A percentile compares a stretch with the other conserved stretches of the same genome.
phyloP scores from a whole-genome alignment of 2,113 vertebrate genomes.

The Mustelus asterias region DNA sequence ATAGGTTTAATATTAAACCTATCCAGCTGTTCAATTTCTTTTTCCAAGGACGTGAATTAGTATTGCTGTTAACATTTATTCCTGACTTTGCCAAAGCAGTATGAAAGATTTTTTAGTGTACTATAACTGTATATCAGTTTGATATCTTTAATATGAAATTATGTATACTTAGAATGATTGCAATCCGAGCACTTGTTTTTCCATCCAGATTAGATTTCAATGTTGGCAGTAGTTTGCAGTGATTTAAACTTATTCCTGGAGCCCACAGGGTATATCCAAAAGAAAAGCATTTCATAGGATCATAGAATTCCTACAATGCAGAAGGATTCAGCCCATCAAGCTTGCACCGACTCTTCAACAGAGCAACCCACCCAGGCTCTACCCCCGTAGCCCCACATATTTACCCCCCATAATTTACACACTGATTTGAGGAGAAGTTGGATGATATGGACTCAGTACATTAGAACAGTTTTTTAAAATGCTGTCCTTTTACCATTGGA shows the following conservation, averaged over 20 bases:
- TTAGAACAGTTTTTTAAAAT: not conserved
- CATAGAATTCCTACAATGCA: no score
- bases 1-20: not conserved
- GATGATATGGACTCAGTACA: not conserved
- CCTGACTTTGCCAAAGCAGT: not conserved
- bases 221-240: not conserved
- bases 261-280: not conserved
- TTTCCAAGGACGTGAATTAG: not conserved
- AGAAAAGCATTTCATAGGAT: no score
- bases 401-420: no score
- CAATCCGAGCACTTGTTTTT: not conserved
- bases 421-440: not conserved
- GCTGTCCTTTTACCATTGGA: not conserved
- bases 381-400: no score
- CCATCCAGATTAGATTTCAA: not conserved
- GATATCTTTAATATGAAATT: conserved; percentile 10
- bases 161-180: not conserved
- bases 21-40: not conserved
- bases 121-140: not conserved
- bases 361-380: no score
- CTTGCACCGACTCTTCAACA: no score
- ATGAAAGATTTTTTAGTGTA: not conserved
- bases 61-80: not conserved
- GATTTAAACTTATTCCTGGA: not conserved
- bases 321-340: no score